phyloP scores from a whole-genome alignment of 2,888 invertebrate species.

The Ectemnius cavifrons region DNA sequence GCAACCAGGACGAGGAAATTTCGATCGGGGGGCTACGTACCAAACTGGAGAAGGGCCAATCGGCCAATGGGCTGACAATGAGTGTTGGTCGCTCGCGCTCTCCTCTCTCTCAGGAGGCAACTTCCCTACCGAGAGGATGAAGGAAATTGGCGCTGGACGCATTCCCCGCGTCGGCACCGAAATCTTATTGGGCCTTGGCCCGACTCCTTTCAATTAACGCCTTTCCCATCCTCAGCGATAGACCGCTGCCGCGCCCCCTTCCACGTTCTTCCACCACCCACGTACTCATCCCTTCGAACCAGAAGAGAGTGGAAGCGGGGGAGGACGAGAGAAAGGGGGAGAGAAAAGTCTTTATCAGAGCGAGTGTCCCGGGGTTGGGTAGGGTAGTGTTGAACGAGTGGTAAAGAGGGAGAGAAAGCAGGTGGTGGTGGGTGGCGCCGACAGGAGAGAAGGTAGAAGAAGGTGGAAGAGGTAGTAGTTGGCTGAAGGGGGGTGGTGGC shows the following conservation, averaged over 20 bases:
- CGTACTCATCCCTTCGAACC: constrained; percentile 9
- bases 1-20: constrained; percentile 14
- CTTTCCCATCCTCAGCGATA: constrained; percentile 58
- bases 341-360: constrained; percentile 66
- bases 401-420: constrained; percentile 43
- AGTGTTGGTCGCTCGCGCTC: too few species aligned
- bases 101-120: constrained; percentile 16
- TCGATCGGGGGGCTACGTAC: constrained; percentile 10
- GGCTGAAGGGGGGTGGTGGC: constrained; percentile 2
- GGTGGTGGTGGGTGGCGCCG: neutral
- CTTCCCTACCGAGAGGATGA: constrained; percentile 26
- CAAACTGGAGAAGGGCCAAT: constrained; percentile 15
- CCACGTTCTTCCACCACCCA: constrained; percentile 51
- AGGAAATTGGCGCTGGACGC: constrained; percentile 57
- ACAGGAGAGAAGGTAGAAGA: constrained; percentile 5
- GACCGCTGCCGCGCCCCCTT: constrained; percentile 47
- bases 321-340: neutral
- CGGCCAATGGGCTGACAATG: too few species aligned
- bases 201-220: constrained; percentile 71
- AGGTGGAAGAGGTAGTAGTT: too few species aligned
- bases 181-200: constrained; percentile 57
- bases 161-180: constrained; percentile 31
- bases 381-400: constrained; percentile 50
- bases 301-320: constrained; percentile 10
- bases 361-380: constrained; percentile 46